Conservation (phyloP, 2,888 invertebrate species). For the Pandemis cinnamomeana region DNA sequence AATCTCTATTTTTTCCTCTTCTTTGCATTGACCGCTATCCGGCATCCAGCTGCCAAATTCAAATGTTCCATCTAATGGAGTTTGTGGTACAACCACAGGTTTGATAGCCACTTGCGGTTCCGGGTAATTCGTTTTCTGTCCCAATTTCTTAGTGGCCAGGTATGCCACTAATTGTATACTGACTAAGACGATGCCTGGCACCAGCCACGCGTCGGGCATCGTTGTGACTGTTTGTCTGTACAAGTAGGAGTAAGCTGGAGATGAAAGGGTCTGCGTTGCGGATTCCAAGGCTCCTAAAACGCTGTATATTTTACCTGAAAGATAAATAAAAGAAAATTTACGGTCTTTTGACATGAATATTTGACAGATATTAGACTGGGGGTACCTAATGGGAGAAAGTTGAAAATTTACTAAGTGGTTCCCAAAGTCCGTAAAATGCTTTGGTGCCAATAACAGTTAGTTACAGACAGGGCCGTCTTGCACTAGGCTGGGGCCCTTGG, state of each 20-base stretch:
- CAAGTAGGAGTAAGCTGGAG: constrained; percentile 74
- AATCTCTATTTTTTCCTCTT: constrained; percentile 26
- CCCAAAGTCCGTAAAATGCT: too few species aligned
- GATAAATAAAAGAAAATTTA: background rate
- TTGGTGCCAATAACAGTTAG: too few species aligned
- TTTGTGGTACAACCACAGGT: constrained; percentile 18
- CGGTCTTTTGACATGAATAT: too few species aligned
- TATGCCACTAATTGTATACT: constrained; percentile 69
- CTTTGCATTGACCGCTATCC: constrained; percentile 29
- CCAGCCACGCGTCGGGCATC: constrained; percentile 74
- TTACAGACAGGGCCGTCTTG: too few species aligned
- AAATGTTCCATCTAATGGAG: constrained; percentile 18
- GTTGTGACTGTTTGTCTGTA: constrained; percentile 73
- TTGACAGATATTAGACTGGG: too few species aligned
- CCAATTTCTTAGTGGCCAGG: constrained; percentile 61
- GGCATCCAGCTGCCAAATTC: constrained; percentile 22
- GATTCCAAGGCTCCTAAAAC: constrained; percentile 78
- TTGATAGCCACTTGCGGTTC: constrained; percentile 32
- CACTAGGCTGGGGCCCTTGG: too few species aligned
- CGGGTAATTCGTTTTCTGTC: constrained; percentile 28
- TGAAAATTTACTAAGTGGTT: too few species aligned
- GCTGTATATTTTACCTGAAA: constrained; percentile 80
- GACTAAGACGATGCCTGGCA: constrained; percentile 68
- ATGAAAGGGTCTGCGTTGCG: constrained; percentile 73
- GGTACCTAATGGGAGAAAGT: too few species aligned